phyloP scores from a whole-genome alignment of 2,888 invertebrate genomes.

The Augiades crinisus region DNA sequence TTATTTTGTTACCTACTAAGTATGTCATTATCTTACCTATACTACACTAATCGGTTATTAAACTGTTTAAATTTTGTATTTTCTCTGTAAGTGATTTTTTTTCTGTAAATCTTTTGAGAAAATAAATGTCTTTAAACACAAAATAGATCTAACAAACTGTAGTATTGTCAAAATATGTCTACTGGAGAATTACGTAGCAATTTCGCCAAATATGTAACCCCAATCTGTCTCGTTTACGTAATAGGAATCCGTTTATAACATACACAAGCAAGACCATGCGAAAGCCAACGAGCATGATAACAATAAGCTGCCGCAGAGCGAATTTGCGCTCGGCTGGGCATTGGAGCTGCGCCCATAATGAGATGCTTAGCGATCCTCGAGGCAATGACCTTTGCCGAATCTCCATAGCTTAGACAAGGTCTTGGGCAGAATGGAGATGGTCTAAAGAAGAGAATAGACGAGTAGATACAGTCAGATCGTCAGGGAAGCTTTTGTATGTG shows the following conservation, averaged over 20 bases:
- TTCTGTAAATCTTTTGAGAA: too few relatives aligned
- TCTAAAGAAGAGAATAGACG: too few relatives aligned
- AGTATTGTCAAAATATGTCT: too few relatives aligned
- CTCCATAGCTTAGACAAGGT: not conserved
- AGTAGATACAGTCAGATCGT: too few relatives aligned
- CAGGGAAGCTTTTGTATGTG: too few relatives aligned
- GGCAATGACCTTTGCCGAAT: conserved; percentile 14
- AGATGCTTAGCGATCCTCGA: conserved; percentile 14
- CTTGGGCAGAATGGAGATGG: not conserved
- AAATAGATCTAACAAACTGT: too few relatives aligned
- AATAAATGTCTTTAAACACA: too few relatives aligned
- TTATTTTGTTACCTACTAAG: too few relatives aligned
- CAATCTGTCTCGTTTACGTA: not conserved
- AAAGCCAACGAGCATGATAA: conserved; percentile 14
- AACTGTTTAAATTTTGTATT: too few relatives aligned
- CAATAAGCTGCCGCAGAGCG: conserved; percentile 12
- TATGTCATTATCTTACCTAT: too few relatives aligned
- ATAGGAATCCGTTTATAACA: not conserved
- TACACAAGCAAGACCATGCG: not conserved
- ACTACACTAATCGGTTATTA: too few relatives aligned
- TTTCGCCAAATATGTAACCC: not conserved
- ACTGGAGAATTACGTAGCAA: not conserved
- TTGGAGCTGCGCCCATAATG: conserved; percentile 17
- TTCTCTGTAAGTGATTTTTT: too few relatives aligned
- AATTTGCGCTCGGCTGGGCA: conserved; percentile 21